Evolutionary conservation across 2,113 vertebrate species (phyloP), one percentile per base, ranked within the genome.

Genomic region (Macheiramphus alcinus): DNA sequence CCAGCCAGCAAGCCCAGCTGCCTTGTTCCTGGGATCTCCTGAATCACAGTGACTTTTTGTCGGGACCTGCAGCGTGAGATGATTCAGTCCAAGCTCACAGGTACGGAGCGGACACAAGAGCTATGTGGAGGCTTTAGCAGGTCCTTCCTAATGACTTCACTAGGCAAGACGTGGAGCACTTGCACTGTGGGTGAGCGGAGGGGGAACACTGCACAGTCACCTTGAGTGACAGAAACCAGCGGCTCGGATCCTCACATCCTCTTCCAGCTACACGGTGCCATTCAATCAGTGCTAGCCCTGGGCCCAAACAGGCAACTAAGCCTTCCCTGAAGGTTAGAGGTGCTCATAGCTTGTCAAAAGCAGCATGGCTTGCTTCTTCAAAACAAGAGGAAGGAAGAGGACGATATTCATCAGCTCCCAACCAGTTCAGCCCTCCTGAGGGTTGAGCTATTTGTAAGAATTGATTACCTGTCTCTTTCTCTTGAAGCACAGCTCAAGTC

Each of bases 91-190:
- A 34, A 79, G 61, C 50, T 62, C n/a, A 47, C 0, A 0, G 50
- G 16, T 16, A 15, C 0, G 0, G 36, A 47, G 15, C 6, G 5
- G 38, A 58, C 0, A 0, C 29, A 36, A 45, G 42, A 70, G 29
- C n/a, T 38, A 48, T 1, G 59, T 17, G 58, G 26, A 80, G 23
- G 31, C 63, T 74, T 27, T 71, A 82, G 55, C 55, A 80, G 67
- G 40, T 73, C 63, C 48, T 13, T 92, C 62, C 48, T 53, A 13
- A 23, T 6, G 63, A 76, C 58, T 70, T 65, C n/a, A 62, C 9
- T n/a, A 17, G 47, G 65, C 4, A 13, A 56, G 61, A 63, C 0
- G 0, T 1, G 13, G 36, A 87, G 50, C 55, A 61, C n/a, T 63
- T 10, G 11, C 45, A n/a, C 68, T 58, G 66, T 0, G 4, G 79